These are phyloP conservation scores for Dinoponera quadriceps DNA, from an alignment of 1,140 invertebrate genomes.

Conservation along the genomic window DNA sequence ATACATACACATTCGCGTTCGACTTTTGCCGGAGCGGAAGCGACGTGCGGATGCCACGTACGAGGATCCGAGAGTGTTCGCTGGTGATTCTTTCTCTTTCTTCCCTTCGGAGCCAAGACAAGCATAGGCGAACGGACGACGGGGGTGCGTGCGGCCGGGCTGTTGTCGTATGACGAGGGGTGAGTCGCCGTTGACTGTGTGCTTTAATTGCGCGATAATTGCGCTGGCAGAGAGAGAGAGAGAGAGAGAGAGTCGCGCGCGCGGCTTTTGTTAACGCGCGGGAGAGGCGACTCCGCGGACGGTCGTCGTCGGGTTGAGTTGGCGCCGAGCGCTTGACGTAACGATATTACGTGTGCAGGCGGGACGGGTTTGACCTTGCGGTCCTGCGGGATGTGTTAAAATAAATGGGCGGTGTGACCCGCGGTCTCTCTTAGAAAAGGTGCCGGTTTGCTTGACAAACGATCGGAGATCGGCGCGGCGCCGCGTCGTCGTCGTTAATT, in stretches of 20 bases:
- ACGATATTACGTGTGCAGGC: conserved; percentile 4
- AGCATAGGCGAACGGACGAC: neutral
- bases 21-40: neutral
- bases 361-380: conserved; percentile 21
- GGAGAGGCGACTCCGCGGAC: neutral
- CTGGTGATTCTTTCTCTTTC: conserved; percentile 12
- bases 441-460: conserved; percentile 7
- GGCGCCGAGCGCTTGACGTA: conserved; percentile 24
- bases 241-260: no score
- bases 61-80: conserved; percentile 42
- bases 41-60: conserved; percentile 51
- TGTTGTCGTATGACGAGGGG: conserved; percentile 16
- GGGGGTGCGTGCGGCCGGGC: no score
- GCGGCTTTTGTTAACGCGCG: neutral
- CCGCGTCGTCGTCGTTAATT: neutral
- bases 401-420: conserved; percentile 34
- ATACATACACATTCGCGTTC: neutral
- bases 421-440: neutral
- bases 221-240: no score
- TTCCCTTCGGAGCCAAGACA: neutral
- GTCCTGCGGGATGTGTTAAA: conserved; percentile 37
- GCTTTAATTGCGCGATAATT: neutral
- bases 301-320: neutral
- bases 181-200: neutral
- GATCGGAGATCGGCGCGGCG: neutral